Conservation (phyloP, 2,888 invertebrate species). For the Drosophila pegasa region DNA sequence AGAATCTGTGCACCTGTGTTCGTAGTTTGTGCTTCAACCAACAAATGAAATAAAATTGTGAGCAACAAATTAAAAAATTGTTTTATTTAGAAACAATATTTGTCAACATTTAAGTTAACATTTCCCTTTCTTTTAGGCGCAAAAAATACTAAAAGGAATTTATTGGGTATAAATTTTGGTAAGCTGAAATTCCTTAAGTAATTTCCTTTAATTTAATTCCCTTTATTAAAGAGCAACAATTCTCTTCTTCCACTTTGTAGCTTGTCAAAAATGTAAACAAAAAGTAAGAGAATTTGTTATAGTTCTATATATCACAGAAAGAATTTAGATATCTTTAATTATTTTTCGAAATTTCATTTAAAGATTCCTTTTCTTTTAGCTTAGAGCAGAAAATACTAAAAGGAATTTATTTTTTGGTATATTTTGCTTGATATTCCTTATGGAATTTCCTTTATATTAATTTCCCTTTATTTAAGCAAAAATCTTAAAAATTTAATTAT, state of each 20-base stretch:
- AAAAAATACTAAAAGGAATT: too few species aligned
- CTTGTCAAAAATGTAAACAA: too few species aligned
- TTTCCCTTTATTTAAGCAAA: not conserved
- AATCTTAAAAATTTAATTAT: not conserved
- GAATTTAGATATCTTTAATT: too few species aligned
- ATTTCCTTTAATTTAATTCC: too few species aligned
- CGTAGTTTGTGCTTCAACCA: conserved; percentile 60
- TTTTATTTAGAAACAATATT: not conserved
- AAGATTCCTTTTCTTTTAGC: not conserved
- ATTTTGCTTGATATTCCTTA: not conserved
- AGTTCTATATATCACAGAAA: too few species aligned
- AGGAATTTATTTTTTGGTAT: not conserved
- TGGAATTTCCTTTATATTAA: not conserved
- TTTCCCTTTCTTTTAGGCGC: not conserved
- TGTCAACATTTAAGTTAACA: not conserved
- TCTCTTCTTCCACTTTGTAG: too few species aligned
- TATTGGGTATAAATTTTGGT: not conserved
- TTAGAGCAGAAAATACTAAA: not conserved
- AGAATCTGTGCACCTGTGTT: conserved; percentile 66
- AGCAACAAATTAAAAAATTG: conserved; percentile 20
- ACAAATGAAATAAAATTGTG: conserved; percentile 58
- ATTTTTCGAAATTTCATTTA: not conserved
- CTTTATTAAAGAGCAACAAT: too few species aligned
- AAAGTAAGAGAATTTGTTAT: too few species aligned
- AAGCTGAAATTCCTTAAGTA: not conserved